Conservation (phyloP, 2,797 vertebrate genomes). For the Enteromius unitaeniatus region DNA sequence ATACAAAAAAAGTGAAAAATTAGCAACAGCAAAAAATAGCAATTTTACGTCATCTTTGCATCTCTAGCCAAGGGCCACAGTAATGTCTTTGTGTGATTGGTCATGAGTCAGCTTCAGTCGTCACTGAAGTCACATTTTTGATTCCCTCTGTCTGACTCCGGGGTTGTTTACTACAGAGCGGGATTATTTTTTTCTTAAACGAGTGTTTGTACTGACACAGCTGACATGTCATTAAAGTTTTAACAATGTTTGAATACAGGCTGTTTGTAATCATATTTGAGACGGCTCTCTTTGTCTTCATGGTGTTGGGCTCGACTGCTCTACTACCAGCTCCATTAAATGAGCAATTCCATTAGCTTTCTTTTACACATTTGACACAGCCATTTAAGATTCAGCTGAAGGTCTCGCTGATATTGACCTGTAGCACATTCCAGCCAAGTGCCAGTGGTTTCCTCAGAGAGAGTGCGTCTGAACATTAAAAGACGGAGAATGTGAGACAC, state of each 20-base stretch:
- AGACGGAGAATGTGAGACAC: background rate
- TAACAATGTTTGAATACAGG: slow-evolving; percentile 18
- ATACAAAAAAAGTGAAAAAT: background rate
- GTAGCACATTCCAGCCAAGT: slow-evolving; percentile 28
- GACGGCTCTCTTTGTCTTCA: background rate
- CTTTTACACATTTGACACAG: slow-evolving; percentile 17
- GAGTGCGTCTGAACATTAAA: background rate
- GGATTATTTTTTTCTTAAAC: slow-evolving; percentile 9
- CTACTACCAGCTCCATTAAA: slow-evolving; percentile 33
- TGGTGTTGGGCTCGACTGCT: background rate
- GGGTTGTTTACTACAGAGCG: background rate
- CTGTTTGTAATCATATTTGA: background rate
- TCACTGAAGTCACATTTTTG: background rate
- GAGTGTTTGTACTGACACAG: background rate
- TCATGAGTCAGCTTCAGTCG: slow-evolving; percentile 23
- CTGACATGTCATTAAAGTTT: slow-evolving; percentile 13
- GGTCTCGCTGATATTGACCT: background rate
- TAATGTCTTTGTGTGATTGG: slow-evolving; percentile 18
- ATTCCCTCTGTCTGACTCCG: background rate
- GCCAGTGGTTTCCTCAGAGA: background rate
- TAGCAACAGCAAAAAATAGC: slow-evolving; percentile 9
- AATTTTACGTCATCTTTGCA: slow-evolving; percentile 2
- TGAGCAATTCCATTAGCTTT: slow-evolving; percentile 43
- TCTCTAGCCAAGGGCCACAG: background rate
- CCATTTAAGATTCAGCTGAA: slow-evolving; percentile 13